Evolutionary conservation across 2,797 vertebrate species (phyloP).

Genomic region (Zenarchopterus dispar): DNA sequence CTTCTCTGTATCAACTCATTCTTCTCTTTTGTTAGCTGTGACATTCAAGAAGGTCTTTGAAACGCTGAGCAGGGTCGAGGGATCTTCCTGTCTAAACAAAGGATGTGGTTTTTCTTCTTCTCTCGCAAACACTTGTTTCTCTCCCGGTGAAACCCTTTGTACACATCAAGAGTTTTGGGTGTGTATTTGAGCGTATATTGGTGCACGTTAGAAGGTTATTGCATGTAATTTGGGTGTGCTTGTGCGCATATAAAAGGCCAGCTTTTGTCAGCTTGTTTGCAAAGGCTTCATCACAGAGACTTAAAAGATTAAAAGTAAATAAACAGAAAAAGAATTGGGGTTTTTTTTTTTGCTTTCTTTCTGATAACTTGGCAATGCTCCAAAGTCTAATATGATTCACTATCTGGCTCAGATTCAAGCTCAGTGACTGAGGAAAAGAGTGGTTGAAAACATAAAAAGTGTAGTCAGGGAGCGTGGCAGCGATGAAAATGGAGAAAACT

Average conservation of each 20-base stretch:
- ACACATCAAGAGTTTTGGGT: neutral
- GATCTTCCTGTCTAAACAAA: no score
- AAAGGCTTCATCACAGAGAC: constrained; percentile 23
- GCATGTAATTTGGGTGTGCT: neutral
- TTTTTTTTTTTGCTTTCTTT: constrained; percentile 34
- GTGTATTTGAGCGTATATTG: neutral
- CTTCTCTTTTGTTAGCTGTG: constrained; percentile 21
- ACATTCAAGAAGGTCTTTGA: constrained; percentile 45
- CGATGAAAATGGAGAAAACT: constrained; percentile 45
- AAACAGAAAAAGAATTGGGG: neutral
- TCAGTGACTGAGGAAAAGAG: constrained; percentile 58
- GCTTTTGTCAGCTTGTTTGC: neutral
- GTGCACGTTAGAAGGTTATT: constrained; percentile 1
- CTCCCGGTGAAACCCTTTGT: constrained; percentile 24
- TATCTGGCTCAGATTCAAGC: constrained; percentile 53
- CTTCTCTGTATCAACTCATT: neutral
- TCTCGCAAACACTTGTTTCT: constrained; percentile 30
- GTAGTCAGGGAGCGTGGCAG: constrained; percentile 33
- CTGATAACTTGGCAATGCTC: constrained; percentile 54
- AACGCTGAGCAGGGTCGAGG: no score
- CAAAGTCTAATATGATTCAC: constrained; percentile 55
- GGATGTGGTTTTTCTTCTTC: constrained; percentile 55
- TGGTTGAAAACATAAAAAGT: constrained; percentile 48
- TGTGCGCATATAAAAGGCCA: neutral
- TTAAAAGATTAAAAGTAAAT: constrained; percentile 7